Conservation (phyloP, 2,797 vertebrate species). For the Hirundo rustica region DNA sequence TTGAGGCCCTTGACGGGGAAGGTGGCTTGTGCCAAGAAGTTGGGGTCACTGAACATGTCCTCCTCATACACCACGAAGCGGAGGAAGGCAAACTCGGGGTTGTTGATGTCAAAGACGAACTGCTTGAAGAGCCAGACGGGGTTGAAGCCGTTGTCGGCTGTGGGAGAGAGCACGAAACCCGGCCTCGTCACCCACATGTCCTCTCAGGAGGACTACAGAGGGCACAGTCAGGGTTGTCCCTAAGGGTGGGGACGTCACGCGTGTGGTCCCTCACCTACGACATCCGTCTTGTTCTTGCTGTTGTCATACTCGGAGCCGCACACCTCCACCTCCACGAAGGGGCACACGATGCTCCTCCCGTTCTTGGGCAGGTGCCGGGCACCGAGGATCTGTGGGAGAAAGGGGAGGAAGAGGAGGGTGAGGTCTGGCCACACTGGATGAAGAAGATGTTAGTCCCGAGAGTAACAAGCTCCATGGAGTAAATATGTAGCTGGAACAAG, state of each 20-base stretch:
- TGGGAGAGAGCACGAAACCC: not conserved
- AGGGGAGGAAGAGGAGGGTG: not conserved
- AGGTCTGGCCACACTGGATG: not conserved
- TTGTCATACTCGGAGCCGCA: constrained; percentile 95
- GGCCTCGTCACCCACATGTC: not conserved
- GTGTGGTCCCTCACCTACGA: constrained; percentile 79
- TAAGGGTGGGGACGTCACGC: fast-evolving
- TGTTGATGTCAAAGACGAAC: constrained; percentile 77
- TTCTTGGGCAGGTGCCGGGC: constrained; percentile 96
- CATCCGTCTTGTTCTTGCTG: constrained; percentile 92
- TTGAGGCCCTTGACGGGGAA: constrained; percentile 76
- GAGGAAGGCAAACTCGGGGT: constrained; percentile 76
- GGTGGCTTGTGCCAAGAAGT: constrained; percentile 78
- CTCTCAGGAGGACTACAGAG: not conserved
- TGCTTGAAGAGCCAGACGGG: constrained; percentile 76
- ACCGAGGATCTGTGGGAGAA: constrained; percentile 84
- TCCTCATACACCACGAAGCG: constrained; percentile 78
- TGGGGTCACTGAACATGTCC: constrained; percentile 82
- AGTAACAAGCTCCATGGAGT: not conserved
- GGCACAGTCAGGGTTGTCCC: not conserved
- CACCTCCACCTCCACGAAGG: constrained; percentile 96
- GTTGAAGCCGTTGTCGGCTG: constrained; percentile 77
- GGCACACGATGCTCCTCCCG: constrained; percentile 93
- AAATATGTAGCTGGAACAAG: not conserved
- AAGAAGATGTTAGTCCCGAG: not conserved